Evolutionary conservation across 2,888 invertebrate genomes (phyloP), one percentile per base, ranked within the genome.

Genomic region (Drosophila cracens): DNA sequence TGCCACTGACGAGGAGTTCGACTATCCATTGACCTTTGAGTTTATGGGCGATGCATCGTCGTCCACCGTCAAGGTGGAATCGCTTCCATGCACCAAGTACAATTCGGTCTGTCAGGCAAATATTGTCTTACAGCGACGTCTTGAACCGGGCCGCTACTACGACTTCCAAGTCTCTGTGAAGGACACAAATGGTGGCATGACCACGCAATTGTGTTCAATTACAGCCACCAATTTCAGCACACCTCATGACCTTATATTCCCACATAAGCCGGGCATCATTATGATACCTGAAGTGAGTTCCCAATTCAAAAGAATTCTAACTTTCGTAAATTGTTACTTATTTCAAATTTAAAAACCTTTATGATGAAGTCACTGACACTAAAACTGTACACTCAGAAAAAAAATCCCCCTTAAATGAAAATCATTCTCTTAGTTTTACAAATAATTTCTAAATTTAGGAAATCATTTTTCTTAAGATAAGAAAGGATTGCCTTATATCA

Each of bases 81-180:
- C 96, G 82, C 94, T 98, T 69, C 97, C 97, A 56, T 98, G 98
- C 94, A 96, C 96, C 69, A 95, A 96, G 81, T 97, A 97, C 94
- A 97, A 97, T 94, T 97, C 97, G 60, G 96, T 97, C 87, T 98
- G 98, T 93, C 97, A 97, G 93, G 97, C 97, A 66, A 97, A 98
- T 93, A 96, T 98, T 83, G 95, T 97, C 79, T 94, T 98, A 76
- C 95, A 96, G 79, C 95, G 96, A 85, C 94, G 96, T 75, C 93
- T 98, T 85, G 96, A 96, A 92, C 95, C 96, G 0, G 97, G 97
- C n/a, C 95, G 97, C 72, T 96, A 96, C 89, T 97, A 97, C 93
- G 97, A 97, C 94, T 97, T 97, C 93, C 95, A 96, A 76, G 94
- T 95, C 72, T 94, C 95, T 21, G 96, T 95, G 64, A 94, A 95